Base-by-base conservation (phyloP, 2,888 invertebrate species). In the Chaetogeoica ovagalla region DNA sequence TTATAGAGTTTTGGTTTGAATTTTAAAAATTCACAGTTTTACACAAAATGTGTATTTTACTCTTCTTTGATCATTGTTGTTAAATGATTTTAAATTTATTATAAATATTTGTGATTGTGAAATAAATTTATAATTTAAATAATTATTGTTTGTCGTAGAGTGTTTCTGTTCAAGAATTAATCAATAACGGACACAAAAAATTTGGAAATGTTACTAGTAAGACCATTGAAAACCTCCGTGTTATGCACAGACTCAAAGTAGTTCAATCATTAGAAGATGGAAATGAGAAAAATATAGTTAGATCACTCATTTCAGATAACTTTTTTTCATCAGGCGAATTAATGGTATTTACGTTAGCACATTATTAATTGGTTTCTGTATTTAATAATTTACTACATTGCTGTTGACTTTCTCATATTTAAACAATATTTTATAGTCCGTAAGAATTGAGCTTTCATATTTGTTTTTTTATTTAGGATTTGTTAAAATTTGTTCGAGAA, bases 251-350 rank as follows among this genome's bases (percentile, higher is more conserved):
- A 19, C 88, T 98, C 52, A 89, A 92, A 83, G 98, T 98, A 0
- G 97, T 99, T 55, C 93, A 97, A 84, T 93, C 93, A 84, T 88
- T 98, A 81, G 98, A 98, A 86, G 95, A 97, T 85, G 95, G 93
- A 82, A 90, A 92, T 43, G 94, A 94, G 85, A 90, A 91, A 85
- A 97, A 96, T 85, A 94, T 97, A 7, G 89, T 98, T n/a, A 89
- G 97, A 83, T 94, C 94, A 84, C 91, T 98, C 81, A 88, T 90
- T 66, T 89, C 89, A 71, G 94, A 94, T 85, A 90, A 90, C 66
- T 89, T 90, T 84, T 89, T 93, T 85, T 90, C 89, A 0, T 86
- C 88, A 0, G 88, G 89, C 82, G 93, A 93, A 84, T 85, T 93
- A 76, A 91, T 90, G 88, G 91, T 88, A 82, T 19, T 69, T 30